Conservation (phyloP, 2,797 vertebrate genomes). For the Neomorphus geoffroyi region DNA sequence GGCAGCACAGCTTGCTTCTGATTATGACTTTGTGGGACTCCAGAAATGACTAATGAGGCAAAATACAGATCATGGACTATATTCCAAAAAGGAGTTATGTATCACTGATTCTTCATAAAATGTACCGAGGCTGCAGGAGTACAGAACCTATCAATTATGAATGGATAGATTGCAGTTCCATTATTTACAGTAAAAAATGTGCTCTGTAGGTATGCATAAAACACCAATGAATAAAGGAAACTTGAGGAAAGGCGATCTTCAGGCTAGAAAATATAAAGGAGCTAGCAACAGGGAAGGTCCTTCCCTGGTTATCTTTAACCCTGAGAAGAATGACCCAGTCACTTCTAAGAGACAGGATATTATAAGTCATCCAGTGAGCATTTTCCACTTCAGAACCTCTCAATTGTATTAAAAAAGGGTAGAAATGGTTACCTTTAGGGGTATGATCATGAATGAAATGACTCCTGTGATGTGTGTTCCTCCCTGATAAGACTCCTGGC, state of each 20-base stretch:
- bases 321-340: background rate
- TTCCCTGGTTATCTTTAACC: background rate
- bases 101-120: background rate
- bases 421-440: background rate
- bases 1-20: background rate
- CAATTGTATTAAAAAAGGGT: constrained; percentile 7
- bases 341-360: background rate
- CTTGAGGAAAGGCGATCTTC: background rate
- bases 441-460: background rate
- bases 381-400: constrained; percentile 26
- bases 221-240: background rate
- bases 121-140: background rate
- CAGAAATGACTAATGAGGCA: constrained; percentile 8
- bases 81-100: constrained; percentile 12
- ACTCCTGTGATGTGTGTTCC: background rate
- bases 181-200: constrained; percentile 47
- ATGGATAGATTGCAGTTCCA: constrained; percentile 27
- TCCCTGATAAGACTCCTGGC: background rate
- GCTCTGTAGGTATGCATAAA: constrained; percentile 8
- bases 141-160: constrained; percentile 46
- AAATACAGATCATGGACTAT: background rate
- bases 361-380: background rate
- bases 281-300: background rate
- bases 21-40: background rate
- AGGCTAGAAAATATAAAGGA: background rate